phyloP scores from a whole-genome alignment of 2,888 invertebrate species.

The Epiblema foenella region DNA sequence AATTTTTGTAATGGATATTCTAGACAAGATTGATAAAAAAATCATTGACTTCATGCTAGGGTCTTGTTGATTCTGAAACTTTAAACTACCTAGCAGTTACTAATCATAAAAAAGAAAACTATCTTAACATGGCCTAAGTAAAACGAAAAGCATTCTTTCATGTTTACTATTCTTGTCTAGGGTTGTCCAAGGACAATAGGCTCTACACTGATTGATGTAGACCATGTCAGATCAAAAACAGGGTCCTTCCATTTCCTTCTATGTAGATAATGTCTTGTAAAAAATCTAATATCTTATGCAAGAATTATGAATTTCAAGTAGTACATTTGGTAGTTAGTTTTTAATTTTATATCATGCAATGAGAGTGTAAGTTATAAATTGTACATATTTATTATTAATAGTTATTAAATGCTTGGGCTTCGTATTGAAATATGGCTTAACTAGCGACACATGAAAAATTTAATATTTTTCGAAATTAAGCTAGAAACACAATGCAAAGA shows the following conservation, averaged over 20 bases:
- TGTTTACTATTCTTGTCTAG: slow-evolving; percentile 6
- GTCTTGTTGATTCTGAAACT: no score
- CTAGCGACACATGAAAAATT: slow-evolving; percentile 47
- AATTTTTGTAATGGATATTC: slow-evolving; percentile 9
- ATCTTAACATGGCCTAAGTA: no score
- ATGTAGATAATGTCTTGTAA: slow-evolving; percentile 68
- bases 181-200: slow-evolving; percentile 12
- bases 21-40: slow-evolving; percentile 1
- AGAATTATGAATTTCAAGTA: slow-evolving; percentile 70
- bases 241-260: slow-evolving; percentile 76
- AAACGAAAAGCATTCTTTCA: no score
- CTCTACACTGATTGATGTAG: slow-evolving; percentile 49
- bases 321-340: slow-evolving; percentile 63
- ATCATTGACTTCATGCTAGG: background rate
- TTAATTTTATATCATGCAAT: slow-evolving; percentile 62
- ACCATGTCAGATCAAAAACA: slow-evolving; percentile 69
- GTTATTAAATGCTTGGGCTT: slow-evolving; percentile 56
- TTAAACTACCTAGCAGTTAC: no score
- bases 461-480: slow-evolving; percentile 24
- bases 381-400: slow-evolving; percentile 62
- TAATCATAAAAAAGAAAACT: no score
- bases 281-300: slow-evolving; percentile 72
- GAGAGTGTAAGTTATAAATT: slow-evolving; percentile 54
- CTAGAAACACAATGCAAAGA: slow-evolving; percentile 16
- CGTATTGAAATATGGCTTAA: slow-evolving; percentile 52